These are phyloP conservation scores for Pomacea canaliculata DNA, from an alignment of 2,888 invertebrate species.

Conservation along the genomic window DNA sequence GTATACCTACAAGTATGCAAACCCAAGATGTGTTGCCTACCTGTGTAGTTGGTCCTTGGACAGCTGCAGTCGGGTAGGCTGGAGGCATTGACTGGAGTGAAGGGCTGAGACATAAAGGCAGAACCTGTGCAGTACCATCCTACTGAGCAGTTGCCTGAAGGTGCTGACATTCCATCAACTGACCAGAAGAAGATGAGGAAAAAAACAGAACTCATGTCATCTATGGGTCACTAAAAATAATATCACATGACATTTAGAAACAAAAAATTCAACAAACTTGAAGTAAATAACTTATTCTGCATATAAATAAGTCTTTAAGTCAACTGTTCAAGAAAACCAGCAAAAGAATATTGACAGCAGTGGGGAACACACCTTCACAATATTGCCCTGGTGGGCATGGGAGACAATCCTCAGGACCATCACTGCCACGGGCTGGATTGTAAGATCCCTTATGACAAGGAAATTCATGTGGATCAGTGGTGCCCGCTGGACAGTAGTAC, in stretches of 20 bases:
- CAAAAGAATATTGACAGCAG: no score
- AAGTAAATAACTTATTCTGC: no score
- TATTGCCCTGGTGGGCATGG: constrained; percentile 63
- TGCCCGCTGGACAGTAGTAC: constrained; percentile 63
- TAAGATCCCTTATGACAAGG: constrained; percentile 64
- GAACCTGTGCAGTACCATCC: constrained; percentile 66
- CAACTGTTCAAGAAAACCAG: no score
- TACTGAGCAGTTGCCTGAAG: constrained; percentile 61
- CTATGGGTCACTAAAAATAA: no score
- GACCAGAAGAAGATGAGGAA: constrained; percentile 18
- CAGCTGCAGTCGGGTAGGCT: constrained; percentile 57
- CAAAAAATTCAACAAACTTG: no score
- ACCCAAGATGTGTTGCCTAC: neutral
- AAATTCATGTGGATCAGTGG: constrained; percentile 51
- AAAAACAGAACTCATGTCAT: neutral
- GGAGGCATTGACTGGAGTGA: constrained; percentile 49
- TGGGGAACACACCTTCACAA: constrained; percentile 56
- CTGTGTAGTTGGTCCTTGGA: constrained; percentile 60
- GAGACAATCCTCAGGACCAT: constrained; percentile 53
- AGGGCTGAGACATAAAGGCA: constrained; percentile 55
- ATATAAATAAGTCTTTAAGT: no score
- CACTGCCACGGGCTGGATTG: constrained; percentile 56
- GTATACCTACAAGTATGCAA: no score
- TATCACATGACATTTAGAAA: no score
- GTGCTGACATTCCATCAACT: constrained; percentile 59